Percentiles rank a stretch among this genome's conserved stretches.
Conservation (phyloP, 2,888 invertebrate genomes). For the Sesamia inferens region DNA sequence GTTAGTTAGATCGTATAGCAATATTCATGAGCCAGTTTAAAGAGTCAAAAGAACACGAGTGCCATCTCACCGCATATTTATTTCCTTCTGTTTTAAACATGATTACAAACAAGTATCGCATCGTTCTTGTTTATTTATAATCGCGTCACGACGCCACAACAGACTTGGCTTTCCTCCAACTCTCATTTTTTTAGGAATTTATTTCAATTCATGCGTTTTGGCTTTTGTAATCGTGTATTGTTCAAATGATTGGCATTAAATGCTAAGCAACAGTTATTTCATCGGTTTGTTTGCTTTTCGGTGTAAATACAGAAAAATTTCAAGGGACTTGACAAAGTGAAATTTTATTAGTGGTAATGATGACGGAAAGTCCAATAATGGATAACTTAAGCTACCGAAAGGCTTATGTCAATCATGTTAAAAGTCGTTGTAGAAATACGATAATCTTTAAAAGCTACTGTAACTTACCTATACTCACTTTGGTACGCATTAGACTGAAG, state of each 20-base stretch:
- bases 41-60: not conserved
- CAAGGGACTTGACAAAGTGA: not conserved
- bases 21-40: not conserved
- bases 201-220: slow-evolving; percentile 64
- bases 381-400: not conserved
- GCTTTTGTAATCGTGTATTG: slow-evolving; percentile 57
- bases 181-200: slow-evolving; percentile 67
- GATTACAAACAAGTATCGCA: slow-evolving; percentile 49
- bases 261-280: slow-evolving; percentile 18
- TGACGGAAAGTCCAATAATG: not conserved
- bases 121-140: slow-evolving; percentile 68
- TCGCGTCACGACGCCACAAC: slow-evolving; percentile 60
- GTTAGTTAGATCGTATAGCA: not conserved
- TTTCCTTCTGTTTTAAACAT: slow-evolving; percentile 22
- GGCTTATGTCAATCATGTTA: not conserved
- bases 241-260: slow-evolving; percentile 48
- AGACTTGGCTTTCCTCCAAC: slow-evolving; percentile 68
- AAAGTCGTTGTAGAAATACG: not conserved
- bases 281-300: slow-evolving; percentile 1
- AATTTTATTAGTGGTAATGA: not conserved
- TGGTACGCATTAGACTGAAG: too few relatives aligned
- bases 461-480: not conserved
- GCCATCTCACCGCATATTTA: slow-evolving; percentile 12
- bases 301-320: slow-evolving; percentile 4
- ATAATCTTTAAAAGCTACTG: not conserved